Evolutionary conservation across 2,113 vertebrate genomes (phyloP).

Genomic region (Pygathrix nemaeus): DNA sequence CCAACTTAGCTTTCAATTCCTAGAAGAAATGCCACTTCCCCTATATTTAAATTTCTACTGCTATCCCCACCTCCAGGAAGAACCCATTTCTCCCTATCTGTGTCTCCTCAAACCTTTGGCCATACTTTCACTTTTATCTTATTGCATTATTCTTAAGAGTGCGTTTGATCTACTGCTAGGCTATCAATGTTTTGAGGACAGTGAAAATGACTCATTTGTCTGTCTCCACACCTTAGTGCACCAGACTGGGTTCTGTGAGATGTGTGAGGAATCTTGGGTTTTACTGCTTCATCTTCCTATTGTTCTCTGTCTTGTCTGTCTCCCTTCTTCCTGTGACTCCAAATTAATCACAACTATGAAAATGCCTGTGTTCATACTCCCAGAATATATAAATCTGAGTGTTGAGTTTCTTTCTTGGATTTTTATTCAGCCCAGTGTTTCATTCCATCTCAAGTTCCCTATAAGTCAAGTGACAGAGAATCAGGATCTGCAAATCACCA

Average conservation of each 20-base stretch:
- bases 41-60: neutral
- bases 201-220: neutral
- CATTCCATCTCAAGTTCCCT: neutral
- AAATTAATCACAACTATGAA: neutral
- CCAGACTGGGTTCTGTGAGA: neutral
- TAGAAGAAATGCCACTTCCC: neutral
- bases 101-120: neutral
- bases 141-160: neutral
- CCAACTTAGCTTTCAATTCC: neutral
- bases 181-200: neutral
- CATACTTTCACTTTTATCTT: neutral
- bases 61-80: neutral
- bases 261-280: neutral
- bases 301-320: neutral
- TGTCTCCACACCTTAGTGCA: fast-evolving
- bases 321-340: neutral
- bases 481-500: neutral
- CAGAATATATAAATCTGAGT: neutral
- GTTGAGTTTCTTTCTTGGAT: neutral
- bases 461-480: neutral
- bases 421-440: neutral
- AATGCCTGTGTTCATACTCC: neutral
- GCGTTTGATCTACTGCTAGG: neutral
- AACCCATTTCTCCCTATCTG: neutral
- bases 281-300: neutral